Evolutionary conservation across 2,797 vertebrate species (phyloP).

Genomic region (Sebastes miniatus): DNA sequence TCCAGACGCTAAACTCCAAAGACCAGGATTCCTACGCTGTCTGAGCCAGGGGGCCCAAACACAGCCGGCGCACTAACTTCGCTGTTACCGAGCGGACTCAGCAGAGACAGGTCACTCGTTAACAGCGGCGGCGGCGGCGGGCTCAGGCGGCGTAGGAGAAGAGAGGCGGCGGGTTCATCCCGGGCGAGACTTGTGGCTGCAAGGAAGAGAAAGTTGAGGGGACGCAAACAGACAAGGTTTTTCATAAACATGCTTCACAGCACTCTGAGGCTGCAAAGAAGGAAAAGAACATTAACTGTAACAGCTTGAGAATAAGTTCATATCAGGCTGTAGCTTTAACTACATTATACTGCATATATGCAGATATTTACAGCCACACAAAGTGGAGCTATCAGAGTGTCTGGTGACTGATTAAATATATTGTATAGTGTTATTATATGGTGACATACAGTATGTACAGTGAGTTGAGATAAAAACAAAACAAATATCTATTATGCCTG

Average conservation of each 20-base stretch:
- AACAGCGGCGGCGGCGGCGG: background rate
- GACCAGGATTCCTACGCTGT: background rate
- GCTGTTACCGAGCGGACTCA: background rate
- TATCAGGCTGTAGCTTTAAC: background rate
- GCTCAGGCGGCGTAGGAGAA: background rate
- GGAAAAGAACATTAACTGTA: background rate
- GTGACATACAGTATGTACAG: too few species aligned
- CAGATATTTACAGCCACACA: background rate
- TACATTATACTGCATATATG: background rate
- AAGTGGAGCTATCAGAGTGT: background rate
- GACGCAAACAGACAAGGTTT: background rate
- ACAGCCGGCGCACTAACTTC: background rate
- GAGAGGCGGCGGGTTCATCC: background rate
- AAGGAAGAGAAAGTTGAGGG: background rate
- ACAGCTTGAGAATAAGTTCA: slow-evolving; percentile 2
- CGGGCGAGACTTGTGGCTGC: background rate
- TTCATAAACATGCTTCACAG: background rate
- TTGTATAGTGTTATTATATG: too few species aligned
- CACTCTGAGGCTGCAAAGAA: background rate
- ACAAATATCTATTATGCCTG: too few species aligned
- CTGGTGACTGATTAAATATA: background rate
- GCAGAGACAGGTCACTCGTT: background rate
- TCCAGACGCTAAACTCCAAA: background rate
- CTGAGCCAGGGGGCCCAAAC: slow-evolving; percentile 1
- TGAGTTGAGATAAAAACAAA: too few species aligned